These are phyloP conservation scores for Poecilia gillii DNA, from an alignment of 2,797 vertebrate species.

Conservation along the genomic window DNA sequence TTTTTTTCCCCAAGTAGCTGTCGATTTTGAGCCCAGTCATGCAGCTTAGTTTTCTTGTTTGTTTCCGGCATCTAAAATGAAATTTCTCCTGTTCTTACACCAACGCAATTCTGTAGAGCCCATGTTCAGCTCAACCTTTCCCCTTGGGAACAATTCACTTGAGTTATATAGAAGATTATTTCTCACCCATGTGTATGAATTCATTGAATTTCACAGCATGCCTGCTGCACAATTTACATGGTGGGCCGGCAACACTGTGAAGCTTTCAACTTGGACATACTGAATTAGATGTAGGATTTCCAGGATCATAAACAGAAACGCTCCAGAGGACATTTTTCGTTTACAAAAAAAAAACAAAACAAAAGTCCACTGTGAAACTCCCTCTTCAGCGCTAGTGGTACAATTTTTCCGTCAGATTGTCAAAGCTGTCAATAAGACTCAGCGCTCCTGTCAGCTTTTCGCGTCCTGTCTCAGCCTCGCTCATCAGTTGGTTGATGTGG, in stretches of 20 bases:
- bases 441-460: neutral
- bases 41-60: neutral
- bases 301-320: neutral
- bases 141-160: neutral
- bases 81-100: neutral
- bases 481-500: neutral
- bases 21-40: neutral
- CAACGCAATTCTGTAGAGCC: neutral
- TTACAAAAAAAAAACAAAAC: neutral
- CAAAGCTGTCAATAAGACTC: constrained; percentile 1
- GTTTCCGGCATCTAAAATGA: neutral
- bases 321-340: neutral
- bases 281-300: neutral
- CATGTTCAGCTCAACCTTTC: too few species aligned
- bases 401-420: constrained; percentile 2
- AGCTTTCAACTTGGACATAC: neutral
- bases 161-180: neutral
- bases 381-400: neutral
- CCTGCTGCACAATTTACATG: neutral
- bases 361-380: neutral
- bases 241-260: neutral
- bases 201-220: neutral
- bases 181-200: neutral
- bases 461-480: neutral
- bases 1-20: neutral